Base-by-base conservation (phyloP, 2,797 vertebrate genomes). In the Lithobates pipiens region DNA sequence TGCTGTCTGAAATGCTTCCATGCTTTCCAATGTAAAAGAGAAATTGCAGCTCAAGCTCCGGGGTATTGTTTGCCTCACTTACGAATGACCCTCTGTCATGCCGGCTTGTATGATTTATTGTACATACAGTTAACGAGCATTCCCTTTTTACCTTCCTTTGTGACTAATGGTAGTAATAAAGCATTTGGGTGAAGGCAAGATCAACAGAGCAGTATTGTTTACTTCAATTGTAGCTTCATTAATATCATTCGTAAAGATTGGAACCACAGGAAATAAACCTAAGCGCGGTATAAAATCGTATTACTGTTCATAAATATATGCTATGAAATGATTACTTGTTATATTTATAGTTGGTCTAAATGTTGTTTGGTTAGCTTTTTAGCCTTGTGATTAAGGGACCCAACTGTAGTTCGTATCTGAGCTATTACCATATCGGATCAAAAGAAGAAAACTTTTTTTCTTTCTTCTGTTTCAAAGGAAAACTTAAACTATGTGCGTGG, bases 81-180 rank as follows among this genome's bases (percentile, higher is more conserved):
- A 69, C 39, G 77, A 75, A 57, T 80, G 71, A 76, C 70, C 61
- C 63, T 21, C 76, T 75, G 61, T 85, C 77, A 68, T 75, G 77
- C 32, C 39, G 36, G n/a, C 67, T 44, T 44, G n/a, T 67, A 70
- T 80, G 71, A 76, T 75, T 74, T 79, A 76, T 80, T 65, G 32
- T 63, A 6, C 10, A 25, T n/a, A 10, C 21, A 68, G 23, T 16
- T 85, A 85, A 80, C 36, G 13, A 61, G n/a, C 61, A n/a, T 23
- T 80, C 39, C 63, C 39, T 25, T 54, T 36, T 39, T 75, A 29
- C 25, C 39, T 61, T 50, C 25, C 39, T 34, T n/a, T 21, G 25
- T 65, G 76, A 74, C 76, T 74, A 68, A 67, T 25, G 25, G 15
- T 1, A 27, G 39, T 75, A 34, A 77, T 61, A 39, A 77, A 77